phyloP scores from a whole-genome alignment of 2,113 vertebrate species.

The Phoenicopterus ruber region DNA sequence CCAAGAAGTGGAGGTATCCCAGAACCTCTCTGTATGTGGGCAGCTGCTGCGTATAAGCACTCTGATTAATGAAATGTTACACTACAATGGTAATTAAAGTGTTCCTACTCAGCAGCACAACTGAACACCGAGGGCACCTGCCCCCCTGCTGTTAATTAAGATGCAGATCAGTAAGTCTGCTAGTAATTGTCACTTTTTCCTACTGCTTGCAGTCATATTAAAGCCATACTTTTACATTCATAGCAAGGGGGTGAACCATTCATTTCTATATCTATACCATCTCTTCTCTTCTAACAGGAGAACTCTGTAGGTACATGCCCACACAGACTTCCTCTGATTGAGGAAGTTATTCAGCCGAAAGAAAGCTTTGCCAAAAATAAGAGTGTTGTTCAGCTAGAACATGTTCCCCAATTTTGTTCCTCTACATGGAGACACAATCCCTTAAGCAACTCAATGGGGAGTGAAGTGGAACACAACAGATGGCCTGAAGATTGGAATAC shows the following conservation, averaged over 20 bases:
- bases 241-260: neutral
- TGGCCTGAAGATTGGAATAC: neutral
- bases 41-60: neutral
- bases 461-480: neutral
- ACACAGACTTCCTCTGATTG: neutral
- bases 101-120: neutral
- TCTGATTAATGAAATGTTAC: neutral
- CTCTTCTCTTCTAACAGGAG: neutral
- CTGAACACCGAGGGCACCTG: neutral
- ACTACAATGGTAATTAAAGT: neutral
- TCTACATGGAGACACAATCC: neutral
- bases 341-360: neutral
- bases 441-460: neutral
- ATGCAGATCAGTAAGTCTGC: neutral
- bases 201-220: neutral
- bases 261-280: neutral
- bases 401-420: neutral
- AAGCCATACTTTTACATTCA: neutral
- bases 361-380: neutral
- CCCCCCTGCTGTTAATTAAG: neutral
- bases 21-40: neutral
- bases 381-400: neutral
- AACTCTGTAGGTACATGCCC: neutral
- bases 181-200: neutral
- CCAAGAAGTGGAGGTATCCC: neutral